These are phyloP conservation scores for Hystrix brachyura DNA, from an alignment of 2,113 vertebrate genomes.

Conservation along the genomic window DNA sequence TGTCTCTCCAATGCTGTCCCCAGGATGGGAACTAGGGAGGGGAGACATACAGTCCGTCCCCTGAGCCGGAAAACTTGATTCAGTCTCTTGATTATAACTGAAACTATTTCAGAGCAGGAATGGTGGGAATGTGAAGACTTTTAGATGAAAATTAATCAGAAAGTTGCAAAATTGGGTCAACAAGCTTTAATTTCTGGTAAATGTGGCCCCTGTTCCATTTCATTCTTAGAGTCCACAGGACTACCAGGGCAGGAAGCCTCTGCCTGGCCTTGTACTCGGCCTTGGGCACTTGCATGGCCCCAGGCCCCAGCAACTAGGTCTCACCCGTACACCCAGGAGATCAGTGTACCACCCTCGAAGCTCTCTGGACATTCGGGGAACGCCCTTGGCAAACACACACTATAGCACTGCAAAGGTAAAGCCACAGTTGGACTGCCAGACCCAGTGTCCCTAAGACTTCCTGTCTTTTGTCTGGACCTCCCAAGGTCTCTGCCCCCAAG, in stretches of 20 bases:
- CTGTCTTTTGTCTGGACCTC: neutral
- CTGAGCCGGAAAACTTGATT: neutral
- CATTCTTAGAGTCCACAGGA: neutral
- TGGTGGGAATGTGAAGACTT: neutral
- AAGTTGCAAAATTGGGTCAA: neutral
- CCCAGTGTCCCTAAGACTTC: neutral
- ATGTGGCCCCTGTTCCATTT: neutral
- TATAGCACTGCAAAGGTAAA: rapidly evolving
- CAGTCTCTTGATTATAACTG: too few relatives aligned
- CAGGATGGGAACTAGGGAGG: rapidly evolving
- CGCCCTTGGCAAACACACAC: neutral
- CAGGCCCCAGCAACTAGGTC: neutral
- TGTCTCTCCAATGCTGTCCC: neutral
- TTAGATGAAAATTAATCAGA: neutral
- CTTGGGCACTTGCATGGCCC: neutral
- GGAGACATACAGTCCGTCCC: rapidly evolving
- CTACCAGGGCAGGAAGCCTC: neutral
- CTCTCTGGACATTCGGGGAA: neutral
- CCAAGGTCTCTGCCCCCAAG: neutral
- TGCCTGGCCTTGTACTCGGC: neutral
- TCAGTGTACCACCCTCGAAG: neutral
- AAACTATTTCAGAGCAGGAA: neutral
- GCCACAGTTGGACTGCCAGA: neutral
- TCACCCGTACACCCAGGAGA: neutral
- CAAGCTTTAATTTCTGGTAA: neutral